Base-by-base conservation (phyloP, 2,888 invertebrate species). In the Xiphydria camelus region DNA sequence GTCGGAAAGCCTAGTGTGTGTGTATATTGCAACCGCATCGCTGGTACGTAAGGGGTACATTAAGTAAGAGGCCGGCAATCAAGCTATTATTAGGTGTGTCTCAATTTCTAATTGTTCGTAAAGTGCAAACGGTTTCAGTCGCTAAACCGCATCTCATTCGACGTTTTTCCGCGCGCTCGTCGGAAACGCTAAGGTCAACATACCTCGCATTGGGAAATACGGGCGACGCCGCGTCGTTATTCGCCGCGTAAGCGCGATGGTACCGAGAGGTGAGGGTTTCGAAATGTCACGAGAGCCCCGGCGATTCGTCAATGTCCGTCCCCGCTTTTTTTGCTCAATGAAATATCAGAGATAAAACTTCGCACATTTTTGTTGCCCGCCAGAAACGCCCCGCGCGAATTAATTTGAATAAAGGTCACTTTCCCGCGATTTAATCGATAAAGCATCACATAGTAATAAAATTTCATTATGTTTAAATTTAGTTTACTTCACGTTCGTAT, bases 331-430 rank as follows among this genome's bases (percentile, higher is more conserved):
- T n/a, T 4, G n/a, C 6, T 14, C 18, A 6, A 34, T n/a, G 26
- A 6, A 26, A 10, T n/a, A 26, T 7, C 14, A 12, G 5, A 4
- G 2, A 4, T 7, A 4, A 26, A 3, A 12, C 2, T 6, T n/a
- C 10, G 26, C 26, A 5, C 26, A 6, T 14, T 7, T 26, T n/a
- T 23, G 2, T 14, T 1, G 10, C 25, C 25, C 4, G 40, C 51
- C 57, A 57, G 54, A 63, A 62, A 59, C 55, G 50, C 53, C 46
- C 51, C 54, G 55, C 54, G 49, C 56, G 53, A 58, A 61, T 62
- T 67, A 59, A 59, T 57, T 57, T 61, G 57, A 59, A 62, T 64
- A 62, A 67, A 67, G 66, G 66, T 67, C 66, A 67, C 66, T 67
- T 66, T 62, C 59, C 55, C 57, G 64, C 66, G 55, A 57, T 66